These are phyloP conservation scores for Gymnothorax javanicus DNA, from an alignment of 2,797 vertebrate genomes.

Conservation along the genomic window DNA sequence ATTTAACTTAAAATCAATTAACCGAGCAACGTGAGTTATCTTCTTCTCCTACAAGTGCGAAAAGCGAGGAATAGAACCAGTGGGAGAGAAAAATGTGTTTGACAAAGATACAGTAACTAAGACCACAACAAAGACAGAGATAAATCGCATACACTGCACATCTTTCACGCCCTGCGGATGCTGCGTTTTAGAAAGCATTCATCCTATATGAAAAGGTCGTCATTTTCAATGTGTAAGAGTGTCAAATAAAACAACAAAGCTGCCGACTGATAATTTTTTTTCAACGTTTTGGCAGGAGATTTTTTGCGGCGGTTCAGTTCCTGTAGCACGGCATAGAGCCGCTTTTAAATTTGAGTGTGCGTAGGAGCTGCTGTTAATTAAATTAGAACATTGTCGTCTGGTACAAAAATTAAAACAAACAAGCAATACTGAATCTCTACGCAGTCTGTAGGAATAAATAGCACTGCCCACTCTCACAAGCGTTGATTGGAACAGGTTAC, in stretches of 20 bases:
- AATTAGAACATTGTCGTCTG: neutral
- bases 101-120: neutral
- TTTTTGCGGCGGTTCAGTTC: neutral
- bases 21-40: neutral
- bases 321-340: neutral
- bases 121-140: neutral
- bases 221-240: neutral
- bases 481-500: neutral
- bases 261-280: neutral
- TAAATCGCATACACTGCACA: neutral
- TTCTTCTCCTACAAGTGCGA: neutral
- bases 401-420: too few relatives aligned
- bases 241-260: neutral
- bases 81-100: neutral
- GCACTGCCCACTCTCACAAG: neutral
- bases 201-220: neutral
- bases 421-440: too few relatives aligned
- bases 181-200: neutral
- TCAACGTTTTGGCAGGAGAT: neutral
- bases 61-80: neutral
- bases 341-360: neutral
- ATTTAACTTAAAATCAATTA: too few relatives aligned
- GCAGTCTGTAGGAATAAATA: neutral
- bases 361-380: conserved; percentile 12
- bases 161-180: neutral